Base-by-base conservation (phyloP, 2,797 vertebrate species). In the Simalia tracyae region DNA sequence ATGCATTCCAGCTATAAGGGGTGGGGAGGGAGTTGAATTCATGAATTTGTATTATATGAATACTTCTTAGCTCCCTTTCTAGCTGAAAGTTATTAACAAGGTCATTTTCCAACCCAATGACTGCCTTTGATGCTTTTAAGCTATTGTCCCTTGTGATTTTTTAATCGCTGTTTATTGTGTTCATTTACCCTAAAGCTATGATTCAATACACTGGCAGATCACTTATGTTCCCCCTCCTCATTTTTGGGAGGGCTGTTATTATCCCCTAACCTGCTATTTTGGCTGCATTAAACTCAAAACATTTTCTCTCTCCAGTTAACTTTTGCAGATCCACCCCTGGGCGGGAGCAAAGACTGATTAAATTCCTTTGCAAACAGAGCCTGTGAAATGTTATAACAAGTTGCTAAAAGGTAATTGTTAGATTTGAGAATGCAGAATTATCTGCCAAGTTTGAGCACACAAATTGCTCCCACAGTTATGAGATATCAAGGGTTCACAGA, bases 331-430 rank as follows among this genome's bases (percentile, higher is more conserved):
- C 60, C 50, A 66, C 68, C 89, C 90, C 59, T 19, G 56, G 92
- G 89, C 89, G n/a, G 89, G 36, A 89, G 60, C 54, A 86, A 0
- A 46, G 61, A 86, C 64, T 0, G 1, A 89, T 26, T 6, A 76
- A 50, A 92, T 94, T 24, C 9, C 63, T 94, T 56, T 91, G 90
- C 46, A 92, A 95, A 89, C 4, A n/a, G 5, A 93, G 92, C 93
- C 84, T 63, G n/a, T 84, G 60, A 92, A 93, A 89, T 19, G 5
- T 90, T 86, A 1, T 68, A 92, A 93, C 28, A 86, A 64, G 60
- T 24, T 86, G 72, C 87, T 84, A 56, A 50, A 64, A 19, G 54
- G 66, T 72, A 72, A 6, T 63, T 86, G 42, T 66, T 86, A 76
- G n/a, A 42, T 84, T 19, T 31, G 84, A 93, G 90, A 89, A 95